phyloP scores from a whole-genome alignment of 2,113 vertebrate species.

The Silurus meridionalis region DNA sequence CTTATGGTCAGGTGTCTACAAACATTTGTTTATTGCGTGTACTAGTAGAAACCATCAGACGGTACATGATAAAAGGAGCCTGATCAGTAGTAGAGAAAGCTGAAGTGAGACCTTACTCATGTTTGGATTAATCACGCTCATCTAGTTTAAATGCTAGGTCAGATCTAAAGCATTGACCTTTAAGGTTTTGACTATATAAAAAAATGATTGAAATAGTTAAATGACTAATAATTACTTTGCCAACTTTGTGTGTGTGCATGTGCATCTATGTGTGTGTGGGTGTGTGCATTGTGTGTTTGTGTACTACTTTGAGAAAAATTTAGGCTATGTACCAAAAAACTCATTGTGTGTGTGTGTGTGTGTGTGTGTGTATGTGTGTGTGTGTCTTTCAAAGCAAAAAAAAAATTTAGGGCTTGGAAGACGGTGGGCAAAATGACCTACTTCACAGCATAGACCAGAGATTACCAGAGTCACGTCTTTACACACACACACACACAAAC shows the following conservation, averaged over 20 bases:
- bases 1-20: too few relatives aligned
- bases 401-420: conserved; percentile 23
- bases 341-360: conserved; percentile 7
- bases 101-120: neutral
- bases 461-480: conserved; percentile 43
- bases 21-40: too few relatives aligned
- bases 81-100: neutral
- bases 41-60: neutral
- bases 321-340: too few relatives aligned
- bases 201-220: neutral
- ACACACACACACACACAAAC: conserved; percentile 10
- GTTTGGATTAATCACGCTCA: neutral
- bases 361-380: conserved; percentile 32
- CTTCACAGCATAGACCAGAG: conserved; percentile 46
- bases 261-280: conserved; percentile 25
- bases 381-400: conserved; percentile 16
- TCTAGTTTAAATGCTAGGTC: neutral
- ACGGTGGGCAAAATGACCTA: conserved; percentile 46
- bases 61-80: neutral
- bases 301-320: neutral
- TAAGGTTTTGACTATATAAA: neutral
- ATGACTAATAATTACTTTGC: neutral
- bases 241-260: neutral
- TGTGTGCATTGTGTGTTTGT: conserved; percentile 4
- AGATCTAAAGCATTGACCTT: neutral